These are phyloP conservation scores for Aphaenogaster ashmeadi DNA, from an alignment of 1,140 invertebrate species.

Conservation along the genomic window DNA sequence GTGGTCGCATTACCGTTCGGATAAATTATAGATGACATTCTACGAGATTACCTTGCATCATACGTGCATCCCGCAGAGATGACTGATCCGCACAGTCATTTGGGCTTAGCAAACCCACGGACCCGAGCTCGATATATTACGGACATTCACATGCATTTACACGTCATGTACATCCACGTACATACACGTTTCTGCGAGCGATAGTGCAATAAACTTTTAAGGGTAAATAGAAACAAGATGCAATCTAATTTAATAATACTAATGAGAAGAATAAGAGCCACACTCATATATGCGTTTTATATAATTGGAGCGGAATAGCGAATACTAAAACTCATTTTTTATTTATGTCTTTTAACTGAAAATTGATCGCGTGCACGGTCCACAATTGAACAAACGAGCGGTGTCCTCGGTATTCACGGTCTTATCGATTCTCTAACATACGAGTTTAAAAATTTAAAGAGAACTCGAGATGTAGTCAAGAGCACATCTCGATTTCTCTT, in stretches of 20 bases:
- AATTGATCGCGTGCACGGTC: not conserved
- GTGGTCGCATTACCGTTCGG: not conserved
- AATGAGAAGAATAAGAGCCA: not conserved
- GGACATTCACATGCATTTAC: not conserved
- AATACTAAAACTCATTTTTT: not conserved
- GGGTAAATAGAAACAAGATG: not conserved
- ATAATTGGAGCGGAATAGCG: not conserved
- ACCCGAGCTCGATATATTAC: not conserved
- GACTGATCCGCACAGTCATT: slow-evolving; percentile 22
- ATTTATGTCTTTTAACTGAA: not conserved
- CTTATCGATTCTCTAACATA: slow-evolving; percentile 2
- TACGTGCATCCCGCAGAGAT: not conserved
- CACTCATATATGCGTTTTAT: not conserved
- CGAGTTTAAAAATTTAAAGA: not conserved
- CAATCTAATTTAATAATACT: not conserved
- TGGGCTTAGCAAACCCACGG: not conserved
- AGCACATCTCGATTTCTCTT: not conserved
- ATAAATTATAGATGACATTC: slow-evolving; percentile 49
- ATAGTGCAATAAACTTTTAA: not conserved
- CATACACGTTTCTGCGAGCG: not conserved
- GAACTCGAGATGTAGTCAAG: not conserved
- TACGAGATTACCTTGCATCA: slow-evolving; percentile 31
- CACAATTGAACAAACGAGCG: not conserved
- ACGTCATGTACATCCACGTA: not conserved
- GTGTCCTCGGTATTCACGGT: not conserved